Base-by-base conservation (phyloP, 2,113 vertebrate species). In the Campylorhamphus procurvoides region DNA sequence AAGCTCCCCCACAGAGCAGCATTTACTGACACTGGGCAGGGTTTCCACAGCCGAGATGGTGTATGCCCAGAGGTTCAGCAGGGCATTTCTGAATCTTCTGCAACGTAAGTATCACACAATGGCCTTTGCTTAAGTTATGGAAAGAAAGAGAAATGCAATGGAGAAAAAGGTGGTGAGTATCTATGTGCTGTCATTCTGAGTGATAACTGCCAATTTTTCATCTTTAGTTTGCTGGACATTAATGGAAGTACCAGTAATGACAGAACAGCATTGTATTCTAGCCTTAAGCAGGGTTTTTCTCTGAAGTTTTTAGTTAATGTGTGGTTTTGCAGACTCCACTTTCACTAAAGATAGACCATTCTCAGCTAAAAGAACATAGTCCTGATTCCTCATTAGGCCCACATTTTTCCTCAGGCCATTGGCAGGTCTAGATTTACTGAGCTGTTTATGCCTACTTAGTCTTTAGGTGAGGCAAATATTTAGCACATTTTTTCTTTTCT, bases 11-110 rank as follows among this genome's bases (percentile, higher is more conserved):
- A 40, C 78, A 2, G 98, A 98, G 8, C 99, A 99, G 93, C 99
- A 99, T 93, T 93, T 98, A 35, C 62, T 99, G 73, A 93, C 87
- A 5, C 13, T 99, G 18, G 75, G 90, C 42, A 91, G 90, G 4
- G 74, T 98, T 89, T 97, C 95, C 18, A 50, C 90, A 0, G 76
- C 53, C 0, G 98, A 99, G 72, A 95, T 98, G 88, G 79, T 66
- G 7, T 99, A 99, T 6, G 93, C 97, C 29, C 94, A 95, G 37
- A 95, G 97, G 79, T 99, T 99, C 97, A 96, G 94, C 29, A 84
- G 96, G 3, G 96, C 98, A 42, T 99, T 99, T 97, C 96, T 99
- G 52, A 97, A 93, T 39, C 95, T 98, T 79, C 95, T 99, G 10
- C 97, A 95, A 47, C 94, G 98, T 99, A 98, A 99, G 98, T 75